A percentile compares a stretch with the other conserved stretches of the same genome.
These are phyloP conservation scores for Sternotherus odoratus DNA, from an alignment of 2,797 vertebrate species.

Conservation along the genomic window DNA sequence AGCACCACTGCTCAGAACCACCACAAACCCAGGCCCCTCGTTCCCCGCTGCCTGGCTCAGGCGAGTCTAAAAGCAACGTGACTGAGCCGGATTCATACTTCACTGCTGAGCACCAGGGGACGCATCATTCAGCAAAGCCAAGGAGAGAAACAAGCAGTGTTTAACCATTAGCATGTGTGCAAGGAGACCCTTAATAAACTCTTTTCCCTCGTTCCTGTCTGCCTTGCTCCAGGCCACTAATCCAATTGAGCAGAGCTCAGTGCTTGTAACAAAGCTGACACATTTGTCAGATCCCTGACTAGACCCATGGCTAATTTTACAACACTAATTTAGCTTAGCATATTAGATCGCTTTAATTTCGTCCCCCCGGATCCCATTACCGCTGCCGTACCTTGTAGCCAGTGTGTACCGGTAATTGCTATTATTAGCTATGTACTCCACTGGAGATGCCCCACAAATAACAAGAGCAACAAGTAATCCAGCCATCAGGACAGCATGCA, in stretches of 20 bases:
- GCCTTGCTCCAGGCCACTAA: constrained; percentile 70
- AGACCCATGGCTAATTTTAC: constrained; percentile 77
- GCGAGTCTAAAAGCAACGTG: neutral
- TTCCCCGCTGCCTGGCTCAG: neutral
- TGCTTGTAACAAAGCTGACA: constrained; percentile 52
- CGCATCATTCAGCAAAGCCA: neutral
- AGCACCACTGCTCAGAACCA: neutral
- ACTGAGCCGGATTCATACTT: neutral
- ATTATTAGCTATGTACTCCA: constrained; percentile 60
- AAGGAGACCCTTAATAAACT: constrained; percentile 27
- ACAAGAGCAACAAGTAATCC: constrained; percentile 36
- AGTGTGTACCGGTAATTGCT: constrained; percentile 72
- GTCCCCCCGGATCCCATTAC: constrained; percentile 72
- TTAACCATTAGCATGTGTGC: constrained; percentile 37
- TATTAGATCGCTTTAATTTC: constrained; percentile 72
- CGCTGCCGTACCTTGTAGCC: constrained; percentile 71
- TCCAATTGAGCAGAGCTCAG: constrained; percentile 52
- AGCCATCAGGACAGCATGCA: neutral
- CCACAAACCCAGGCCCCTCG: neutral
- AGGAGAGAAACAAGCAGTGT: constrained; percentile 40
- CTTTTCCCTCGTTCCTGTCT: constrained; percentile 28
- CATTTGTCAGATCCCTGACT: constrained; percentile 75
- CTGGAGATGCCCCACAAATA: constrained; percentile 38
- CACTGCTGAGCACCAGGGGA: accelerated
- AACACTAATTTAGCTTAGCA: constrained; percentile 74